Evolutionary conservation across 2,888 invertebrate genomes (phyloP).

Genomic region (Lochmaea crataegi): DNA sequence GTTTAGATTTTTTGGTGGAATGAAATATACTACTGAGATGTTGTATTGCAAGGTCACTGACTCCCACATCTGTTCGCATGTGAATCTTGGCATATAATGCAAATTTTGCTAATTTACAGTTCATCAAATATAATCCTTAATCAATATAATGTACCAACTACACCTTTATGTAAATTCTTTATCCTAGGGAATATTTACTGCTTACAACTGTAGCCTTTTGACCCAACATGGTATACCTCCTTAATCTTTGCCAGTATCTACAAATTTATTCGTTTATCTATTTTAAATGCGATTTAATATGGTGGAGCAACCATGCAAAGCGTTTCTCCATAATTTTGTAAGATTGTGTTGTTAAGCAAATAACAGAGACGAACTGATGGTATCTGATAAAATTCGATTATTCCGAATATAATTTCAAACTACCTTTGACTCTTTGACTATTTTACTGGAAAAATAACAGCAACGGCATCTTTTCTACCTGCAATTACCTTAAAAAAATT

Average conservation of each 20-base stretch:
- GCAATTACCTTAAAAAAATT: too few relatives aligned
- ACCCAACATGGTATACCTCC: neutral
- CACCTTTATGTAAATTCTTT: conserved; percentile 7
- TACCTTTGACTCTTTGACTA: too few relatives aligned
- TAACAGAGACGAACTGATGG: neutral
- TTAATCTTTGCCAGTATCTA: neutral
- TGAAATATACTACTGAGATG: neutral
- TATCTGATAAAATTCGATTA: neutral
- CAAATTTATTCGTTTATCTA: neutral
- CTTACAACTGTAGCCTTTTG: neutral
- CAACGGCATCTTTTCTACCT: too few relatives aligned
- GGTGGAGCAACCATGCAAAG: neutral
- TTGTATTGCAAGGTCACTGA: neutral
- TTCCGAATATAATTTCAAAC: too few relatives aligned
- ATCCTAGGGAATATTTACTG: neutral
- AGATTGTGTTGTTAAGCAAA: neutral
- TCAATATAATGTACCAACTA: neutral
- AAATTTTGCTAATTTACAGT: conserved; percentile 13
- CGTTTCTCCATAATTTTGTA: neutral
- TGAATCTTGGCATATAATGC: conserved; percentile 12
- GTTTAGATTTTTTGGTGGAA: conserved; percentile 1
- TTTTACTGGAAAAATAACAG: too few relatives aligned
- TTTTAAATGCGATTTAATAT: neutral
- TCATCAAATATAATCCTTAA: conserved; percentile 11
- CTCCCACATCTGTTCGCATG: conserved; percentile 14